Evolutionary conservation across 2,888 invertebrate species (phyloP).

Genomic region (Mystacides longicornis): DNA sequence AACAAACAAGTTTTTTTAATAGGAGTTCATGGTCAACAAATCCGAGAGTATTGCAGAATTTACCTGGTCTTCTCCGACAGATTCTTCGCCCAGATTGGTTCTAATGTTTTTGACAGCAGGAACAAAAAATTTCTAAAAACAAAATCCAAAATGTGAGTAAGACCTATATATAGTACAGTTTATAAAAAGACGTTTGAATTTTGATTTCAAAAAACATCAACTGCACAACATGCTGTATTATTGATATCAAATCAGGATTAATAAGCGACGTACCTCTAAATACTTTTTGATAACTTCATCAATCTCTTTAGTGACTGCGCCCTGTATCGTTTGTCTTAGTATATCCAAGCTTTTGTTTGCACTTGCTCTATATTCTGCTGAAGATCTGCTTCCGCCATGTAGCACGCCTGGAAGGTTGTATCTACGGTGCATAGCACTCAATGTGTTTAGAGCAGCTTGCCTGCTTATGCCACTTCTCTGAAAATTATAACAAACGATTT

Average conservation of each 20-base stretch:
- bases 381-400: constrained; percentile 45
- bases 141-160: not conserved
- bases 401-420: constrained; percentile 51
- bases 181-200: too few relatives aligned
- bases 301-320: constrained; percentile 69
- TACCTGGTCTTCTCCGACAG: constrained; percentile 68
- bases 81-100: constrained; percentile 65
- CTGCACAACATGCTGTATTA: too few relatives aligned
- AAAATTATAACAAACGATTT: constrained; percentile 27
- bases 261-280: constrained; percentile 60
- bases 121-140: constrained; percentile 68
- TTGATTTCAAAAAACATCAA: too few relatives aligned
- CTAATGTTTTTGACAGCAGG: constrained; percentile 72
- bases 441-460: constrained; percentile 63
- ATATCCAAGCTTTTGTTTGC: constrained; percentile 68
- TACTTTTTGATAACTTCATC: constrained; percentile 71
- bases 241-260: too few relatives aligned
- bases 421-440: constrained; percentile 54
- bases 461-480: constrained; percentile 48
- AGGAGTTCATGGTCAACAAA: not conserved
- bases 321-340: constrained; percentile 67
- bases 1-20: too few relatives aligned
- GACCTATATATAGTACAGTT: too few relatives aligned
- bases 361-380: constrained; percentile 52
- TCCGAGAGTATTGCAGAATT: constrained; percentile 18